Evolutionary conservation across 2,797 vertebrate genomes (phyloP).

Genomic region (Balearica regulorum): DNA sequence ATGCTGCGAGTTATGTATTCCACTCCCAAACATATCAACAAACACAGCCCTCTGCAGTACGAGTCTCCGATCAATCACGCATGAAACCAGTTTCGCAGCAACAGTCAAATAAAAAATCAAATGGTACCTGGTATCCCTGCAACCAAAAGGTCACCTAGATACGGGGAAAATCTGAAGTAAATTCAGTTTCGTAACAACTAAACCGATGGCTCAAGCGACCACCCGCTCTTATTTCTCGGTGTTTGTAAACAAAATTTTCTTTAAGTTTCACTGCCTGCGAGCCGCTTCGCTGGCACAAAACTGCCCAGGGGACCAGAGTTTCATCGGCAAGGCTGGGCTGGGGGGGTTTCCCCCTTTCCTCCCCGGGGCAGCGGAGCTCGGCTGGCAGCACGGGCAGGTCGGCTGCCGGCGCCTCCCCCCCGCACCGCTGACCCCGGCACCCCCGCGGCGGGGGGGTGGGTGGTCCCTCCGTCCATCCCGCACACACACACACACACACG

Average conservation of each 20-base stretch:
- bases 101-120: neutral
- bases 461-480: neutral
- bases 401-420: too few species aligned
- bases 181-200: neutral
- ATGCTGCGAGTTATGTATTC: neutral
- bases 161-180: neutral
- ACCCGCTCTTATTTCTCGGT: neutral
- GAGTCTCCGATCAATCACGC: neutral
- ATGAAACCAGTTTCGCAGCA: neutral
- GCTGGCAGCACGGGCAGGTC: neutral
- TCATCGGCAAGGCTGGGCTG: neutral
- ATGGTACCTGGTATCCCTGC: constrained; percentile 37
- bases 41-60: neutral
- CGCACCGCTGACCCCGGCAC: too few species aligned
- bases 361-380: neutral
- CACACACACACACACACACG: neutral
- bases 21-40: neutral
- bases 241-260: neutral
- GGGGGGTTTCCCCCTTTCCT: neutral
- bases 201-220: neutral
- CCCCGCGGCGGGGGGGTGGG: neutral
- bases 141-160: constrained; percentile 48
- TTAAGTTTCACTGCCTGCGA: neutral
- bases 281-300: neutral
- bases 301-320: neutral